phyloP scores from a whole-genome alignment of 2,888 invertebrate species.

The Tinea semifulvella region DNA sequence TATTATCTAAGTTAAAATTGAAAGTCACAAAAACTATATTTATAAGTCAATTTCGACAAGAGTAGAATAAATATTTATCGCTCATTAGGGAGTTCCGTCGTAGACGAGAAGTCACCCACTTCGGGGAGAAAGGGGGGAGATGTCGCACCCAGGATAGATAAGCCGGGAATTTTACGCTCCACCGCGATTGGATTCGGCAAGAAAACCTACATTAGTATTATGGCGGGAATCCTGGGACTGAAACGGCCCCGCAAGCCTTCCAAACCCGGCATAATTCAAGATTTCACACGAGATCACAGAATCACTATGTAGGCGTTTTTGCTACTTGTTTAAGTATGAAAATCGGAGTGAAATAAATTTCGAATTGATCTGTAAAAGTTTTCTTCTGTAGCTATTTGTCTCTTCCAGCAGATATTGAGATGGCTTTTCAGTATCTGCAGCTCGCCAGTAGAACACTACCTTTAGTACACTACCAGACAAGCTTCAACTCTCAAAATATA shows the following conservation, averaged over 20 bases:
- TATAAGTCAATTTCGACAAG: constrained; percentile 12
- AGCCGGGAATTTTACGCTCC: constrained; percentile 12
- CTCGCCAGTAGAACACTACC: too few relatives aligned
- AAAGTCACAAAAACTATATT: constrained; percentile 11
- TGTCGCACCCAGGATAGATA: constrained; percentile 13
- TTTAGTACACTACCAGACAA: too few relatives aligned
- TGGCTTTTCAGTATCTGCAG: too few relatives aligned
- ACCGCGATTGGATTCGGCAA: constrained; percentile 14
- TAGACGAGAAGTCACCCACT: not conserved
- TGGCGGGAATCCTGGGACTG: constrained; percentile 12
- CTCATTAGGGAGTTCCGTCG: constrained; percentile 12
- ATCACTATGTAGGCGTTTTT: constrained; percentile 6
- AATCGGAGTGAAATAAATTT: too few relatives aligned
- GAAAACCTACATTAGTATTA: constrained; percentile 14
- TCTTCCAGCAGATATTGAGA: too few relatives aligned
- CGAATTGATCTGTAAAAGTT: not conserved
- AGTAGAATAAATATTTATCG: constrained; percentile 13
- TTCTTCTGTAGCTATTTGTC: too few relatives aligned
- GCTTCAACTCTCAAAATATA: too few relatives aligned
- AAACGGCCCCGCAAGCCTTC: constrained; percentile 6
- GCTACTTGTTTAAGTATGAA: not conserved
- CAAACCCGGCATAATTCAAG: constrained; percentile 10
- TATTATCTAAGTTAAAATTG: not conserved
- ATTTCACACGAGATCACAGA: constrained; percentile 11
- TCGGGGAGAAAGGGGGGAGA: constrained; percentile 4